phyloP scores from a whole-genome alignment of 2,888 invertebrate genomes.

The Plagodis dolabraria region DNA sequence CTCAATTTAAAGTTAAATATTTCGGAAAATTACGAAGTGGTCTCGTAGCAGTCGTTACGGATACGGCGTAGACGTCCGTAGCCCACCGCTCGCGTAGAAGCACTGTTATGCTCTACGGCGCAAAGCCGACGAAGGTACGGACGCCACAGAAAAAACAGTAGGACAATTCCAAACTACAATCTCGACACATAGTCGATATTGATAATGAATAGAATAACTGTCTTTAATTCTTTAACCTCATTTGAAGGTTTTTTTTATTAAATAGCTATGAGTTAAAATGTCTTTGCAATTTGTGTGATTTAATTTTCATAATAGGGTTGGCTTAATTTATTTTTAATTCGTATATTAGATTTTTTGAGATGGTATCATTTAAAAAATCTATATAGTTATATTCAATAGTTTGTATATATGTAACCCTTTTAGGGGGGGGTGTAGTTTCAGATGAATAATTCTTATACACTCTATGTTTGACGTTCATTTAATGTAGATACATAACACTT shows the following conservation, averaged over 20 bases:
- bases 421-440: too few relatives aligned
- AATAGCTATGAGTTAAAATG: not conserved
- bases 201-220: slow-evolving; percentile 9
- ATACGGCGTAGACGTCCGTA: slow-evolving; percentile 57
- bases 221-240: not conserved
- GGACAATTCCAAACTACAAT: slow-evolving; percentile 4
- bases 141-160: slow-evolving; percentile 9
- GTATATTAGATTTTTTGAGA: too few relatives aligned
- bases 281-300: not conserved
- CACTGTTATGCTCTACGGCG: slow-evolving; percentile 48
- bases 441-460: too few relatives aligned
- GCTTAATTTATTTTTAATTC: too few relatives aligned
- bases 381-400: too few relatives aligned
- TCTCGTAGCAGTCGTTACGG: slow-evolving; percentile 22
- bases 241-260: not conserved
- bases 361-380: too few relatives aligned
- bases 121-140: slow-evolving; percentile 38
- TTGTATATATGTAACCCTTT: too few relatives aligned
- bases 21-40: slow-evolving; percentile 24
- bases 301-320: not conserved
- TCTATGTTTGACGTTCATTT: too few relatives aligned
- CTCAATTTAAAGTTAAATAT: slow-evolving; percentile 31
- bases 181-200: slow-evolving; percentile 19
- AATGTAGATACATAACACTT: too few relatives aligned
- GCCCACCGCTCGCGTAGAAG: slow-evolving; percentile 52